Percentiles rank a stretch among this genome's conserved stretches.
These are phyloP conservation scores for Carassius carassius DNA, from an alignment of 2,113 vertebrate genomes.

Conservation along the genomic window DNA sequence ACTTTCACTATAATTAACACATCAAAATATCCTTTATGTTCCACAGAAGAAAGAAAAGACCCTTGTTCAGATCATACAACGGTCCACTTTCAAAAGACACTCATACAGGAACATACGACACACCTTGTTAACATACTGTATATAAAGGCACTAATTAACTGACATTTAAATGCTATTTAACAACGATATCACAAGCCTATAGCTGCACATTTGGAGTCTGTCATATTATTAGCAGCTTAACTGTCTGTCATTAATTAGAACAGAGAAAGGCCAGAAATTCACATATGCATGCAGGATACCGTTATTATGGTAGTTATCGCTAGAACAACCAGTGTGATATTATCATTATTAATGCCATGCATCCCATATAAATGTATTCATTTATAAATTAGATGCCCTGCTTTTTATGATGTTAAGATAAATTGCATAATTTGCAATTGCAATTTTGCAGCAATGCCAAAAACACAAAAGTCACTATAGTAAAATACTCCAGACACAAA, in stretches of 20 bases:
- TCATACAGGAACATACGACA: conserved; percentile 38
- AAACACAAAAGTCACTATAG: background rate
- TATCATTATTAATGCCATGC: conserved; percentile 2
- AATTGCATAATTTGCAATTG: background rate
- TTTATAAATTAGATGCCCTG: background rate
- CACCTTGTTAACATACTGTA: background rate
- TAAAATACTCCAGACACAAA: background rate
- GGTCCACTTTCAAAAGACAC: conserved; percentile 49
- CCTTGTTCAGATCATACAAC: background rate
- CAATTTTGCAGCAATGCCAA: background rate
- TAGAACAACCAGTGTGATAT: conserved; percentile 13
- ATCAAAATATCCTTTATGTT: background rate
- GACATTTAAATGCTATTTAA: conserved; percentile 73
- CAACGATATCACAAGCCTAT: conserved; percentile 60
- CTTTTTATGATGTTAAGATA: background rate
- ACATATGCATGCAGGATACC: conserved; percentile 19
- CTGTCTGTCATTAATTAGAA: conserved; percentile 38
- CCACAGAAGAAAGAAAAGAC: background rate
- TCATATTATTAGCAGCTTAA: conserved; percentile 28
- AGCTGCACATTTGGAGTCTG: conserved; percentile 56
- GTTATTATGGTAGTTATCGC: background rate
- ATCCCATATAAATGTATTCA: background rate
- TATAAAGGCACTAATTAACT: conserved; percentile 64
- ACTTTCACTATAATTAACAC: conserved; percentile 22
- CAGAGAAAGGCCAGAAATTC: conserved; percentile 24